Conservation (phyloP, 2,797 vertebrate species). For the Helarctos malayanus region DNA sequence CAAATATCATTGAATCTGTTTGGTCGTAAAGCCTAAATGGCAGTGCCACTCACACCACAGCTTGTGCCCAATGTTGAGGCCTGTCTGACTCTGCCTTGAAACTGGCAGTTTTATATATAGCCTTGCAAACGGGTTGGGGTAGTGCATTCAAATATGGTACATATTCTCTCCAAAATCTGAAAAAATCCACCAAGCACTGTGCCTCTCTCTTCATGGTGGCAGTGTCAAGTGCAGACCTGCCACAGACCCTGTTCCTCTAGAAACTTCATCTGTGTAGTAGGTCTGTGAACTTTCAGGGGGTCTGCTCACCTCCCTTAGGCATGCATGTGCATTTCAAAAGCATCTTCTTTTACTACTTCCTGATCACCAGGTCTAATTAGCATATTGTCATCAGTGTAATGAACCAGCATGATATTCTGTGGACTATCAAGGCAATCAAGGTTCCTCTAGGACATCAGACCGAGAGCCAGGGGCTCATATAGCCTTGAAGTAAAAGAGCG, state of each 20-base stretch:
- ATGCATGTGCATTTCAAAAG: neutral
- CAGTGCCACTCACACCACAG: neutral
- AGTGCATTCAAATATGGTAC: neutral
- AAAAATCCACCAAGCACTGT: neutral
- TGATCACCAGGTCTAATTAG: neutral
- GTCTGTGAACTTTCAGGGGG: neutral
- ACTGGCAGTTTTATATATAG: neutral
- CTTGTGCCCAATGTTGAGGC: neutral
- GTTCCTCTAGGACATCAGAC: constrained; percentile 23
- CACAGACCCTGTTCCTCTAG: neutral
- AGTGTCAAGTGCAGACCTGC: neutral
- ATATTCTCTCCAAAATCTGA: neutral
- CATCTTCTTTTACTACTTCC: constrained; percentile 27
- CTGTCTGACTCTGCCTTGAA: constrained; percentile 5
- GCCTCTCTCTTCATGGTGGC: neutral
- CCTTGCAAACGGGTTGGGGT: neutral
- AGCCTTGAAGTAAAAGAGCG: constrained; percentile 18
- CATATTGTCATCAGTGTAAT: neutral
- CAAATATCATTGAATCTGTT: neutral
- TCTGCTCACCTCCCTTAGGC: neutral
- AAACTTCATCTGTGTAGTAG: neutral
- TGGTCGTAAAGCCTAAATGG: neutral
- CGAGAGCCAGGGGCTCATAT: neutral
- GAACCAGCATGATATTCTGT: neutral
- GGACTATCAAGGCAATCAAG: constrained; percentile 14